These are phyloP conservation scores for Philonicus albiceps DNA, from an alignment of 2,888 invertebrate genomes.

Conservation along the genomic window DNA sequence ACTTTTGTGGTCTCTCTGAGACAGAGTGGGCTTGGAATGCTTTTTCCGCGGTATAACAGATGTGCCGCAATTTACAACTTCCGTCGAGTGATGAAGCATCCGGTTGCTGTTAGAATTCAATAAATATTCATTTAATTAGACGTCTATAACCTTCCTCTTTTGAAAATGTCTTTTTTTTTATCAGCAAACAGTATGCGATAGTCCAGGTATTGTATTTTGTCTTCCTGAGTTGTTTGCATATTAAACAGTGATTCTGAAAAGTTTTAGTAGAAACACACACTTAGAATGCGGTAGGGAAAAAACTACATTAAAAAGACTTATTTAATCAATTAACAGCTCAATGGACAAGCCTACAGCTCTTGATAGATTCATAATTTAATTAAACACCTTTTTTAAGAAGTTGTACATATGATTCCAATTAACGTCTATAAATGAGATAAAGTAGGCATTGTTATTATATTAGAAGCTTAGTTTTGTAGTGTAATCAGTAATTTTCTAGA, in stretches of 20 bases:
- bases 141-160: not conserved
- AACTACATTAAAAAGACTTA: not conserved
- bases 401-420: too few species aligned
- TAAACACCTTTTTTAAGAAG: not conserved
- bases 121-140: constrained; percentile 1
- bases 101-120: not conserved
- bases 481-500: too few species aligned
- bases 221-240: not conserved
- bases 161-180: not conserved
- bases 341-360: not conserved
- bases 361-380: not conserved
- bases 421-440: too few species aligned
- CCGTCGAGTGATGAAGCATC: not conserved
- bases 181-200: not conserved
- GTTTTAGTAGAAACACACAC: not conserved
- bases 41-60: not conserved
- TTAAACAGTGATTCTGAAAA: not conserved
- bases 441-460: too few species aligned
- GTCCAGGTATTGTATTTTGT: not conserved
- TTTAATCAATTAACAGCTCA: not conserved
- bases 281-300: too few species aligned
- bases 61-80: constrained; percentile 6
- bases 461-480: too few species aligned
- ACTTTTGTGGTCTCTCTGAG: not conserved
- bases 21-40: constrained; percentile 3